These are phyloP conservation scores for Torymus aiolomorphi DNA, from an alignment of 2,888 invertebrate genomes.

Conservation along the genomic window DNA sequence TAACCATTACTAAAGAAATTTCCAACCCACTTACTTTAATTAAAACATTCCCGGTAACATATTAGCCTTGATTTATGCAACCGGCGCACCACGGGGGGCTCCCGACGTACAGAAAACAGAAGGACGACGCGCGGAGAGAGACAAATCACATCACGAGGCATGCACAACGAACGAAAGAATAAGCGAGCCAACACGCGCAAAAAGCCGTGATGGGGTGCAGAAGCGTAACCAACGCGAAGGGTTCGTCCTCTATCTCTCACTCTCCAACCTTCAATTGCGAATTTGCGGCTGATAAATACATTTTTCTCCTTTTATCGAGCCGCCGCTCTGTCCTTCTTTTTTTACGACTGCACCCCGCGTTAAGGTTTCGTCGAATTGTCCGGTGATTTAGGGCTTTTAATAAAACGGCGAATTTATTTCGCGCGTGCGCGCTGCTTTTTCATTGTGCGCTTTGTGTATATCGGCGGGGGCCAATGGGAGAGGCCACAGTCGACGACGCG, in stretches of 20 bases:
- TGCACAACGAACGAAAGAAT: constrained; percentile 19
- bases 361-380: constrained; percentile 50
- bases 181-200: not conserved
- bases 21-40: too few species aligned
- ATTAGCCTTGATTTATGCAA: too few species aligned
- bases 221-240: not conserved
- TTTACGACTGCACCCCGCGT: constrained; percentile 3
- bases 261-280: constrained; percentile 54
- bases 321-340: not conserved
- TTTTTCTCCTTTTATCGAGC: constrained; percentile 25
- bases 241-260: not conserved
- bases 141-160: constrained; percentile 28
- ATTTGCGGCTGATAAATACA: constrained; percentile 52
- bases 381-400: constrained; percentile 56
- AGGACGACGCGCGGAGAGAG: not conserved
- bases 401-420: constrained; percentile 55
- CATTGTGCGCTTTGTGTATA: not conserved
- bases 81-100: not conserved
- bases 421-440: constrained; percentile 14
- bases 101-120: not conserved
- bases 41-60: too few species aligned
- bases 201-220: too few species aligned
- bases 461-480: not conserved
- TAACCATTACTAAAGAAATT: too few species aligned
- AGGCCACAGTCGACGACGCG: constrained; percentile 3